Evolutionary conservation across 2,888 invertebrate species (phyloP), one percentile per base, ranked within the genome.

Genomic region (Plemyria rubiginata): DNA sequence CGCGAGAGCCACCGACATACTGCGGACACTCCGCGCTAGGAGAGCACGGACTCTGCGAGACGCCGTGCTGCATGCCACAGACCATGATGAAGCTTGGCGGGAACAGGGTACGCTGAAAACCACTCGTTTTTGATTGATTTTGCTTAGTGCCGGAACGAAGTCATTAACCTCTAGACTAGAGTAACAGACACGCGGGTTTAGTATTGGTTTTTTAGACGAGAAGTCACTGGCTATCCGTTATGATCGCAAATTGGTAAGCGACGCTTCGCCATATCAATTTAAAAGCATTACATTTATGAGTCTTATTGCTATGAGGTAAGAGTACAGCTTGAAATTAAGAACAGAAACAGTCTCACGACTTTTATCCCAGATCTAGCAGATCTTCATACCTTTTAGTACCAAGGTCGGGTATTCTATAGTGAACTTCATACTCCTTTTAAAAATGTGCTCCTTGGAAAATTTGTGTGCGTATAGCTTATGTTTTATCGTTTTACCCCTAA

Each of bases 1-100:
- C 41, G 94, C 95, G 73, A 87, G 95, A 29, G 94, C 95, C 0
- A 93, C 94, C 1, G 95, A 95, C 82, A 95, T 95, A 57, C 92
- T 95, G 77, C 92, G 94, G 53, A 93, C 92, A n/a, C 87, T 95
- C 66, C 90, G 94, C 58, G 94, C 93, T 67, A 86, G 94, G 59
- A 91, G 95, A 43, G 92, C 94, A 1, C 72, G 86, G 41, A 84
- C 84, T 0, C 63, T 86, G 43, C 85, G 93, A 53, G 94, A 95
- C 81, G 94, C 95, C 1, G 94, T 94, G 78, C 92, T 94, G 70
- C 93, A 93, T 57, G 95, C 94, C 50, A 87, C 88, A 50, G 94
- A 93, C 62, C 94, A 94, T 52, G 95, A 95, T 72, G 92, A 92
- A 57, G 85, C 94, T 29, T 95, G 95, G 95, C 85, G 92, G 71